Base-by-base conservation (phyloP, 2,888 invertebrate species). In the Leucophenga montana region DNA sequence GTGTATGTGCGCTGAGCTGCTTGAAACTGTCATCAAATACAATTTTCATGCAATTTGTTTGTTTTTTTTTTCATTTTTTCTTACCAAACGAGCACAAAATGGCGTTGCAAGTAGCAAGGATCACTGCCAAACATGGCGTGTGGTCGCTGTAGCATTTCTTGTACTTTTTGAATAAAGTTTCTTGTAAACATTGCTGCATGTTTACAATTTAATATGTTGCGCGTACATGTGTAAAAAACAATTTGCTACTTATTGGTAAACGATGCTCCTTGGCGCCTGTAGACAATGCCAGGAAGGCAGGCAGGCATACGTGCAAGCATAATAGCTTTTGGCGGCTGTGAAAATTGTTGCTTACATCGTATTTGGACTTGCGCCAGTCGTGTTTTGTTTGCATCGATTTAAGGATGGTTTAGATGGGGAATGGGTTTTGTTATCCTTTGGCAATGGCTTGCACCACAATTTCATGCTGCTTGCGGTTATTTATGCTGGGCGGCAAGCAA, bases 191-290 rank as follows among this genome's bases (percentile, higher is more conserved):
- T 79, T 79, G 78, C 78, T 79, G 76, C 78, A 78, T 79, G 78
- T 79, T 79, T 79, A 79, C 80, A 79, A 79, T 78, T 79, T 79
- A 78, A 79, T 79, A 78, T 79, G 79, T 76, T 79, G 77, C 74
- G 79, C 78, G 79, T 78, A 78, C 79, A 78, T 79, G 78, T 79
- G 78, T 76, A 76, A 78, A 79, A 79, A 79, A 79, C 78, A 79
- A 79, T 79, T 79, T 78, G 73, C 71, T 20, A 9, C 57, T 20
- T 57, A 33, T 39, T 61, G 31, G 22, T 14, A 8, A 8, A 11
- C 5, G 1, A 27, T 27, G 27, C 27, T 8, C 5, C 39, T 39
- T 8, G 39, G 9, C 11, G 39, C 39, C 39, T 39, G 39, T 11
- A 39, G 39, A 39, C 9, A 39, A 11, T 39, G 39, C 11, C 39